These are phyloP conservation scores for Aepyceros melampus DNA, from an alignment of 2,113 vertebrate species.

Conservation along the genomic window DNA sequence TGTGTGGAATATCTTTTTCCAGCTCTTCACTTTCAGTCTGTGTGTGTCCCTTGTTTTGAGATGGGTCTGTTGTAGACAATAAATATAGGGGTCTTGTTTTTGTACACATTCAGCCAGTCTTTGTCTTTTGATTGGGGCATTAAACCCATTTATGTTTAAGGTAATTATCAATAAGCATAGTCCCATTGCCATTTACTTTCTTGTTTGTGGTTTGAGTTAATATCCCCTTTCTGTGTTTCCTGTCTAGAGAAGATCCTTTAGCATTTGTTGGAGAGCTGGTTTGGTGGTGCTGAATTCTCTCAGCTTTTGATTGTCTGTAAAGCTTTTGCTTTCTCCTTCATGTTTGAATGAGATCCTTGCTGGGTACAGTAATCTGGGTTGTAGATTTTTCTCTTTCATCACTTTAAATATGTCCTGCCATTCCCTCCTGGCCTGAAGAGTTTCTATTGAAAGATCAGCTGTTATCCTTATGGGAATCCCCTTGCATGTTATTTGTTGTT, in stretches of 20 bases:
- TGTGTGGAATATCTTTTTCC: not conserved
- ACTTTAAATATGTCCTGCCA: not conserved
- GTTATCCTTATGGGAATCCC: not conserved
- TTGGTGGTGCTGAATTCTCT: not conserved
- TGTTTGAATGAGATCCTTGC: not conserved
- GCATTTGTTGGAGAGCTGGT: not conserved
- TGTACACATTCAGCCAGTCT: not conserved
- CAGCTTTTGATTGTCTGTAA: not conserved
- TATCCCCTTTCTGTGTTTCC: not conserved
- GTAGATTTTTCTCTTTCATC: not conserved
- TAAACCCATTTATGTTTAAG: not conserved
- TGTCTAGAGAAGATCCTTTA: not conserved
- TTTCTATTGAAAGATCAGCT: not conserved
- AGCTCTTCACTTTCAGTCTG: not conserved
- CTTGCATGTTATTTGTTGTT: not conserved
- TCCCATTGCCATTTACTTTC: not conserved
- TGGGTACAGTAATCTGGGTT: not conserved
- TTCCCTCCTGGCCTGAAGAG: not conserved
- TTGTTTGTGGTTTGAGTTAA: not conserved
- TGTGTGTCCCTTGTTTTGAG: not conserved
- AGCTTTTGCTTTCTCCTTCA: not conserved
- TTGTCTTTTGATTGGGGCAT: not conserved
- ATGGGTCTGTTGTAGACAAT: not conserved
- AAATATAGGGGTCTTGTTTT: not conserved
- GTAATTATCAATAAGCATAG: not conserved